Conservation (phyloP, 2,113 vertebrate genomes). For the Centrocercus urophasianus region DNA sequence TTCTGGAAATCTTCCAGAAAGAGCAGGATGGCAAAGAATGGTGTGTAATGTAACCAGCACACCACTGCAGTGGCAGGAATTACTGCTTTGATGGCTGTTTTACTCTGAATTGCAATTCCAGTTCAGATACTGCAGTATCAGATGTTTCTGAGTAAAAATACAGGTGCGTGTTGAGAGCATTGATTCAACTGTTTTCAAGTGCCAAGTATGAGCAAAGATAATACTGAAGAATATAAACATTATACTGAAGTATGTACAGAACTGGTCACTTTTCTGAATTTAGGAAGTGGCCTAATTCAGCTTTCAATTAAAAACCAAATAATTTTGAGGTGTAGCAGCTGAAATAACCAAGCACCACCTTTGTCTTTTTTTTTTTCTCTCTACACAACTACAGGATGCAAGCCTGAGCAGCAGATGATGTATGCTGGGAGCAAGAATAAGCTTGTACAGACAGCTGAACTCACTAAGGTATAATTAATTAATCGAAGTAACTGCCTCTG, state of each 20-base stretch:
- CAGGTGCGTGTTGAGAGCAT: neutral
- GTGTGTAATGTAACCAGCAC: neutral
- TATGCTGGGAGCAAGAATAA: slow-evolving; percentile 98
- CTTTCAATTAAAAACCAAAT: neutral
- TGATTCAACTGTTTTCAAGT: neutral
- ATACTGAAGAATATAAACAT: neutral
- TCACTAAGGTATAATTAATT: slow-evolving; percentile 88
- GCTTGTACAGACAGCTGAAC: slow-evolving; percentile 90
- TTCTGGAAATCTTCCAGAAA: neutral
- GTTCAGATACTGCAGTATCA: neutral
- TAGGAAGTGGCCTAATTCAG: neutral
- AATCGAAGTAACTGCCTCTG: neutral
- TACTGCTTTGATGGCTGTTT: neutral
- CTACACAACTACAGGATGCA: slow-evolving; percentile 84
- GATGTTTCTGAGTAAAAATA: neutral
- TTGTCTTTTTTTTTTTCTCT: neutral
- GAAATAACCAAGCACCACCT: neutral
- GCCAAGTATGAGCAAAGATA: neutral
- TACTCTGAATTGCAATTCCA: neutral
- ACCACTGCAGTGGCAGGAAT: accelerated
- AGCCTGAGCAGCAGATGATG: slow-evolving; percentile 97
- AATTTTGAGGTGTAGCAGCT: neutral
- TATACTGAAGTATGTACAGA: neutral
- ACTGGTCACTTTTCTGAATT: neutral
- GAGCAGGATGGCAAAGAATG: neutral